A percentile compares a stretch with the other conserved stretches of the same genome.
Conservation (phyloP, 2,797 vertebrate species). For the Cheirogaleus major region DNA sequence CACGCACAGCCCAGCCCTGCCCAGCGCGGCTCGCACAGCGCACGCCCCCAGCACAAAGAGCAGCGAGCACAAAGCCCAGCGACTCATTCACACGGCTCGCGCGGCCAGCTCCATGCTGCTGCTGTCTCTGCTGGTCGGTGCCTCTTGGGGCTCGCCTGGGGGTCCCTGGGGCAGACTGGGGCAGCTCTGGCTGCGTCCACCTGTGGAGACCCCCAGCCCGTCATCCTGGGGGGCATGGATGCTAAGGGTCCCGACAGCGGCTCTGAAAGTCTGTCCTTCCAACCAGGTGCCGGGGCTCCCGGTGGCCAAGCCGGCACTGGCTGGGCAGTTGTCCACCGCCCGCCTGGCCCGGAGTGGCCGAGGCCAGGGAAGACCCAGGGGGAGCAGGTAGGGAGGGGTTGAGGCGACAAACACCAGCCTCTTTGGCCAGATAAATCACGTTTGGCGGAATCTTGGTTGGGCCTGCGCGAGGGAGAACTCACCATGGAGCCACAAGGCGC, state of each 20-base stretch:
- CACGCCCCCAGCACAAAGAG: slow-evolving; percentile 80
- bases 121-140: slow-evolving; percentile 28
- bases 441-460: slow-evolving; percentile 87
- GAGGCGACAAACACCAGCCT: slow-evolving; percentile 70
- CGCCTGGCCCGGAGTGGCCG: slow-evolving; percentile 77
- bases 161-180: background rate
- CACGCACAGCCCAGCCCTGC: slow-evolving; percentile 82
- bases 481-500: slow-evolving; percentile 88
- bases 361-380: slow-evolving; percentile 16
- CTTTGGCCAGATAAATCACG: slow-evolving; percentile 83
- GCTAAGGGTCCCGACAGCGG: background rate
- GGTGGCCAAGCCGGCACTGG: background rate
- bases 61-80: slow-evolving; percentile 81
- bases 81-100: slow-evolving; percentile 56
- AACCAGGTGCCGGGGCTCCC: background rate
- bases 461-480: slow-evolving; percentile 82
- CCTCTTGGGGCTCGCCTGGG: slow-evolving; percentile 54
- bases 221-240: slow-evolving; percentile 68
- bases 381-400: background rate
- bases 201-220: background rate
- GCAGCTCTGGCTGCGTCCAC: background rate
- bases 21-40: background rate
- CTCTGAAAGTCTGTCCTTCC: background rate
- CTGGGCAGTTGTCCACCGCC: background rate
- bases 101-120: slow-evolving; percentile 20